phyloP scores from a whole-genome alignment of 2,888 invertebrate species.

The Sphecodes monilicornis region DNA sequence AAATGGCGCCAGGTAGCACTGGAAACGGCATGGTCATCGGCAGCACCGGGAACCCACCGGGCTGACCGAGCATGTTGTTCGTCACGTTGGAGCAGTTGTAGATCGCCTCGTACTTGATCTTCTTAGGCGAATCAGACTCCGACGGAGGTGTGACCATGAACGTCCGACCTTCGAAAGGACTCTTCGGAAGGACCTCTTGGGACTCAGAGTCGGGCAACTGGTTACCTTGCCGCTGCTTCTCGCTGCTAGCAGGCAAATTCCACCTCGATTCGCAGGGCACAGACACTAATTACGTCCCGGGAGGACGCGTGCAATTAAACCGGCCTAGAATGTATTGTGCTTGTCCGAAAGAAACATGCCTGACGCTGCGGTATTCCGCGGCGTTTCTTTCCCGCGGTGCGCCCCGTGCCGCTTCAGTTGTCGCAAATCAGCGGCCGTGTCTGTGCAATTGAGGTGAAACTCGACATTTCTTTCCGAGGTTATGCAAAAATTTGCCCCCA shows the following conservation, averaged over 20 bases:
- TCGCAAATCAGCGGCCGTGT: conserved; percentile 78
- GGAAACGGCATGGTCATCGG: conserved; percentile 57
- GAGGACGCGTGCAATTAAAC: conserved; percentile 43
- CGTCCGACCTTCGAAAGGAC: conserved; percentile 65
- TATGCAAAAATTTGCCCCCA: conserved; percentile 80
- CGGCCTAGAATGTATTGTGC: conserved; percentile 15
- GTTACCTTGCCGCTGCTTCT: conserved; percentile 39
- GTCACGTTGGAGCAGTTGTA: conserved; percentile 44
- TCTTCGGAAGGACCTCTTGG: conserved; percentile 57
- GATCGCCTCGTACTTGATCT: conserved; percentile 67
- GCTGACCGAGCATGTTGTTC: neutral
- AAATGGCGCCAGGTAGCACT: conserved; percentile 20
- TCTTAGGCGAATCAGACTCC: conserved; percentile 76
- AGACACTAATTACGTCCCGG: conserved; percentile 11
- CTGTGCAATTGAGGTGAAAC: conserved; percentile 81
- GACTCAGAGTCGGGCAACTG: conserved; percentile 49
- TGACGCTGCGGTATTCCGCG: conserved; percentile 13
- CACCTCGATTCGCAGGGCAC: conserved; percentile 43
- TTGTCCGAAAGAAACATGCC: neutral
- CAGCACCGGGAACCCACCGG: conserved; percentile 21
- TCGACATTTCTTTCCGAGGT: conserved; percentile 80
- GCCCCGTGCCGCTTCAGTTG: conserved; percentile 82
- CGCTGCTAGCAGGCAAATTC: conserved; percentile 53
- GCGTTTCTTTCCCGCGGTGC: conserved; percentile 57
- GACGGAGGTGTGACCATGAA: conserved; percentile 79